Evolutionary conservation across 2,113 vertebrate genomes (phyloP).

Genomic region (Microtus richardsoni): DNA sequence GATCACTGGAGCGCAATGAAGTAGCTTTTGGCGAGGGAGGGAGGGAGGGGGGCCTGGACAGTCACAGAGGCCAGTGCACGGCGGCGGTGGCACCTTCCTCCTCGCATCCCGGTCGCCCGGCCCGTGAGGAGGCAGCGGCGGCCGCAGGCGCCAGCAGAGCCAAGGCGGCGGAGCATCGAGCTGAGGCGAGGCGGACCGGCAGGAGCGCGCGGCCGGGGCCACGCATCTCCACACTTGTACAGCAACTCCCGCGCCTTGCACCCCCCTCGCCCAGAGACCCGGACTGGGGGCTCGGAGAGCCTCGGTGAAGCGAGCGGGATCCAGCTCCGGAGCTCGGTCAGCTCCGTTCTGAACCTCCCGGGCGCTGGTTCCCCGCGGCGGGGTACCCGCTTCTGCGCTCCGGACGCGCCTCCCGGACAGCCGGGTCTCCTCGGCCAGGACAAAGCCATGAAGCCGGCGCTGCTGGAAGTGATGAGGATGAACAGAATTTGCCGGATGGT

Average conservation of each 20-base stretch:
- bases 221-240: conserved; percentile 61
- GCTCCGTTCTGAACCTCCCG: conserved; percentile 35
- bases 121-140: conserved; percentile 67
- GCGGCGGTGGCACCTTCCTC: conserved; percentile 44
- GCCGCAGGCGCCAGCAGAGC: conserved; percentile 60
- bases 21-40: conserved; percentile 69
- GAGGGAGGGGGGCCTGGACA: conserved; percentile 61
- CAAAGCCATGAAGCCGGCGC: conserved; percentile 94
- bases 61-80: conserved; percentile 53
- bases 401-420: conserved; percentile 59
- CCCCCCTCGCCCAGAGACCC: not conserved
- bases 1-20: conserved; percentile 79
- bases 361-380: conserved; percentile 28
- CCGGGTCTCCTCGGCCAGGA: conserved; percentile 69
- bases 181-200: conserved; percentile 47
- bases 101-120: conserved; percentile 56
- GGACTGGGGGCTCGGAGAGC: conserved; percentile 34
- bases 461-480: conserved; percentile 97
- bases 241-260: conserved; percentile 63
- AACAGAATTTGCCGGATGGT: conserved; percentile 96
- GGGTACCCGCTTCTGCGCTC: conserved; percentile 65
- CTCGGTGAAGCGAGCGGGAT: not conserved
- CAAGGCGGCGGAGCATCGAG: conserved; percentile 63
- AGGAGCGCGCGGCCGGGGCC: conserved; percentile 52
- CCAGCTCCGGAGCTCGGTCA: not conserved